Conservation (phyloP, 2,888 invertebrate species). For the Entomobrya multifasciata region DNA sequence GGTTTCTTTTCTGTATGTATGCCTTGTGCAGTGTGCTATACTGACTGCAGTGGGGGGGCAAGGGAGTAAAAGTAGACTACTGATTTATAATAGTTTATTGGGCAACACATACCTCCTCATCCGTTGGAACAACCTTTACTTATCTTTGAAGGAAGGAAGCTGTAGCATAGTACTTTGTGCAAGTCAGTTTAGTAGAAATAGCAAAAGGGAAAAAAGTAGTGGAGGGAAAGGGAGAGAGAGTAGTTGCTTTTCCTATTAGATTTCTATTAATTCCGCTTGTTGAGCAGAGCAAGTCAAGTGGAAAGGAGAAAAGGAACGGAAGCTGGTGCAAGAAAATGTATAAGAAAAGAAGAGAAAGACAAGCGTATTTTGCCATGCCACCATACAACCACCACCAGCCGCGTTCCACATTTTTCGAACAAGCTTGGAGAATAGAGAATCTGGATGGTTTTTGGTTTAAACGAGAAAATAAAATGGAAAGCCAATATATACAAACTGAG, state of each 20-base stretch:
- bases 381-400: no score
- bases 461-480: conserved; percentile 24
- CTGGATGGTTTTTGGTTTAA: neutral
- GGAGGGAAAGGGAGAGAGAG: neutral
- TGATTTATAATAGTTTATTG: conserved; percentile 61
- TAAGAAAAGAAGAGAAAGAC: neutral
- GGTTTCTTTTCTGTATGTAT: neutral
- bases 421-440: conserved; percentile 9
- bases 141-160: conserved; percentile 4
- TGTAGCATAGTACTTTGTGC: no score
- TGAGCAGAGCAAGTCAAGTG: conserved; percentile 65
- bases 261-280: conserved; percentile 73
- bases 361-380: neutral
- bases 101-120: conserved; percentile 56
- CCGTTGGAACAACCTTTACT: conserved; percentile 40
- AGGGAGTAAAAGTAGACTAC: neutral
- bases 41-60: neutral
- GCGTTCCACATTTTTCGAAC: no score
- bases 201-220: neutral
- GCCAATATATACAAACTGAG: neutral
- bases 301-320: conserved; percentile 47
- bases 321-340: conserved; percentile 19
- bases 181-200: neutral
- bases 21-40: conserved; percentile 1
- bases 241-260: conserved; percentile 69